Percentiles rank a stretch among this genome's conserved stretches.
These are phyloP conservation scores for Enteromius thamalakanensis DNA, from an alignment of 2,797 vertebrate genomes.

Conservation along the genomic window DNA sequence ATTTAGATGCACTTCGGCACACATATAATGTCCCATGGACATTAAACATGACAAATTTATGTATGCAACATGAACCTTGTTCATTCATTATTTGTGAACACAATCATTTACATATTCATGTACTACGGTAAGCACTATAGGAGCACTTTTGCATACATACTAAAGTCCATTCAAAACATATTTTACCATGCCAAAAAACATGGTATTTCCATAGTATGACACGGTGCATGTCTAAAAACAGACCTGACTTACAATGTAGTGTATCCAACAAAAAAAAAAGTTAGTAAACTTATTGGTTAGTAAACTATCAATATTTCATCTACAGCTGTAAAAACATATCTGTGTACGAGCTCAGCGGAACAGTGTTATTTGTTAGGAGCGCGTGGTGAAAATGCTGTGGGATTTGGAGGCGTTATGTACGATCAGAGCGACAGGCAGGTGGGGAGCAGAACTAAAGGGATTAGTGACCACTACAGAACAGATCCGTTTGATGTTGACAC, in stretches of 20 bases:
- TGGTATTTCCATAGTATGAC: neutral
- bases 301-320: neutral
- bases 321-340: neutral
- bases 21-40: neutral
- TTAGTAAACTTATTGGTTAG: neutral
- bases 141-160: neutral
- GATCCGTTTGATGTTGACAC: constrained; percentile 50
- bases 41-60: neutral
- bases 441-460: constrained; percentile 56
- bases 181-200: constrained; percentile 5
- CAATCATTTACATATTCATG: neutral
- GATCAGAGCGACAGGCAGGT: constrained; percentile 41
- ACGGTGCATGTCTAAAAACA: neutral
- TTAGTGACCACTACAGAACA: constrained; percentile 39
- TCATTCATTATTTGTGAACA: neutral
- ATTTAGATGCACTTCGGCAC: neutral
- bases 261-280: too few species aligned
- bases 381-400: constrained; percentile 27
- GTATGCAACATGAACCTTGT: neutral
- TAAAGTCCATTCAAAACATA: neutral
- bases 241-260: neutral
- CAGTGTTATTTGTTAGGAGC: constrained; percentile 15
- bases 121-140: neutral
- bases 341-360: neutral
- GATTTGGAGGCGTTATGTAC: constrained; percentile 49